Evolutionary conservation across 2,113 vertebrate species (phyloP).

Genomic region (Misgurnus mizolepis): DNA sequence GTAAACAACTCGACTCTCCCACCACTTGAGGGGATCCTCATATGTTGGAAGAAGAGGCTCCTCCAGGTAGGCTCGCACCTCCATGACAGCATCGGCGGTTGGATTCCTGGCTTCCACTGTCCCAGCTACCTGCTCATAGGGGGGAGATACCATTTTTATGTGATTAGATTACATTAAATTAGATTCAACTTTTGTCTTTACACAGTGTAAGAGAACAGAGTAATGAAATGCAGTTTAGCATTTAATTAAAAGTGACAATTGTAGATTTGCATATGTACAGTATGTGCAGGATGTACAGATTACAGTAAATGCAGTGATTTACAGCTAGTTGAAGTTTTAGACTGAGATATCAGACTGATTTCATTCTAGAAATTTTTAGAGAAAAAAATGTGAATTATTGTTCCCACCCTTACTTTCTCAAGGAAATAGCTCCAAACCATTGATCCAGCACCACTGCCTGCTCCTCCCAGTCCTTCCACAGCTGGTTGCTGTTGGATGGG

Average conservation of each 20-base stretch:
- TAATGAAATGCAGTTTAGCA: too few species aligned
- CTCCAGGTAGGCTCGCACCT: conserved; percentile 30
- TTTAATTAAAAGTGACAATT: too few species aligned
- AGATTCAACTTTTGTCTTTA: too few species aligned
- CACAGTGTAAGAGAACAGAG: too few species aligned
- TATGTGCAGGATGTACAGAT: too few species aligned
- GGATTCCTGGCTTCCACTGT: conserved; percentile 22
- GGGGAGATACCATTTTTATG: too few species aligned
- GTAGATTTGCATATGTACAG: too few species aligned
- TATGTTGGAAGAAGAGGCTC: conserved; percentile 38
- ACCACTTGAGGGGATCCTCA: conserved; percentile 40
- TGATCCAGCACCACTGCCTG: not conserved
- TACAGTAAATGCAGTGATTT: conserved; percentile 24
- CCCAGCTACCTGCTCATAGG: conserved; percentile 29
- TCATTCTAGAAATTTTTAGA: conserved; percentile 6
- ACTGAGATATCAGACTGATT: not conserved
- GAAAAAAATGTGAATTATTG: not conserved
- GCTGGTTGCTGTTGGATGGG: not conserved
- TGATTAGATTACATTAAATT: too few species aligned
- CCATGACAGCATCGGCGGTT: conserved; percentile 34
- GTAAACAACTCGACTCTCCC: not conserved
- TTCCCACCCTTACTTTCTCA: not conserved
- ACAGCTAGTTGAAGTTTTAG: not conserved
- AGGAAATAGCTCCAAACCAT: not conserved
- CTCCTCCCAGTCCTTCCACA: not conserved